These are phyloP conservation scores for Drosophila insularis DNA, from an alignment of 1,140 invertebrate genomes.

Conservation along the genomic window DNA sequence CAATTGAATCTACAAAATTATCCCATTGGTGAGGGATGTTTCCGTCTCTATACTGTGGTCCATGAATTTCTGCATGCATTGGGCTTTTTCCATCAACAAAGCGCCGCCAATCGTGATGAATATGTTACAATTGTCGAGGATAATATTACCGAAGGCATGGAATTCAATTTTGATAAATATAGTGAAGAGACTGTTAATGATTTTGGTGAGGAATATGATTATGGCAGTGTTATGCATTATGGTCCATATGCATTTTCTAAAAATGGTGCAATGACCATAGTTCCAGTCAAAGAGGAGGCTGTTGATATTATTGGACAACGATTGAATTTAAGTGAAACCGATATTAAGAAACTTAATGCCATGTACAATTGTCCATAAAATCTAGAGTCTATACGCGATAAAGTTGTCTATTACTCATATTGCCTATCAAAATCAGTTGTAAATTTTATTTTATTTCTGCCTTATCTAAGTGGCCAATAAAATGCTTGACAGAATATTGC, in stretches of 20 bases:
- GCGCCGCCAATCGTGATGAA: conserved; percentile 85
- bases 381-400: background rate
- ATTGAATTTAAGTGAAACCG: conserved; percentile 85
- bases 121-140: conserved; percentile 84
- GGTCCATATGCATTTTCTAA: conserved; percentile 87
- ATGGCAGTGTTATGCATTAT: conserved; percentile 91
- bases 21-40: conserved; percentile 83
- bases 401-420: background rate
- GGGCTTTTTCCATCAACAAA: conserved; percentile 86
- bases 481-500: background rate
- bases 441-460: background rate
- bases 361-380: conserved; percentile 84
- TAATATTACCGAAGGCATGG: conserved; percentile 84
- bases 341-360: conserved; percentile 85
- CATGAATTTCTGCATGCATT: conserved; percentile 87
- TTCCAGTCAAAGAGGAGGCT: conserved; percentile 77
- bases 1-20: conserved; percentile 83
- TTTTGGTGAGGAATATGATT: conserved; percentile 85
- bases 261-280: conserved; percentile 88
- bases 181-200: conserved; percentile 82
- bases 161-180: conserved; percentile 85
- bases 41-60: conserved; percentile 85
- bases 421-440: background rate
- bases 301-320: conserved; percentile 85
- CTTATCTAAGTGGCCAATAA: background rate